Evolutionary conservation across 2,797 vertebrate species (phyloP).

Genomic region (Kryptopterus vitreolus): DNA sequence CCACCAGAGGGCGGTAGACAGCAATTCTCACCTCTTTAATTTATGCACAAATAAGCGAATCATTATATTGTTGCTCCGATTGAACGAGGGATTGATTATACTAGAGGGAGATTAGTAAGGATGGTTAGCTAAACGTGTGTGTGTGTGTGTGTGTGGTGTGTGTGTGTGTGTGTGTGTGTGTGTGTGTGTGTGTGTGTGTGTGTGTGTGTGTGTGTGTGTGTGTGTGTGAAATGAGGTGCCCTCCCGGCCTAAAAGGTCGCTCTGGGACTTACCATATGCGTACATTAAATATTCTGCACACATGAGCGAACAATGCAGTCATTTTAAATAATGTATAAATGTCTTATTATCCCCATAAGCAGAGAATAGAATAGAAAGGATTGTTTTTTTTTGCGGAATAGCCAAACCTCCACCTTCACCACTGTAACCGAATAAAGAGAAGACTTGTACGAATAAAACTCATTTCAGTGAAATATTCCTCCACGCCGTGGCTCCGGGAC

Average conservation of each 20-base stretch:
- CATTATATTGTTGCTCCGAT: slow-evolving; percentile 53
- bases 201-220: too few relatives aligned
- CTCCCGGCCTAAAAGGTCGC: background rate
- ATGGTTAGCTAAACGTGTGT: slow-evolving; percentile 54
- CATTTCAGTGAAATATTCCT: slow-evolving; percentile 20
- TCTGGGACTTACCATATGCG: slow-evolving; percentile 37
- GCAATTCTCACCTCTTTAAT: slow-evolving; percentile 30
- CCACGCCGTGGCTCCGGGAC: background rate
- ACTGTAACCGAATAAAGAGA: background rate
- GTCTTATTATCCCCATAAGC: background rate
- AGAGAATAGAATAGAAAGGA: background rate
- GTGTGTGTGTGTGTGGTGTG: too few relatives aligned
- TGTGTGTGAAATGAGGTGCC: slow-evolving; percentile 43
- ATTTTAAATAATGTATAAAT: background rate
- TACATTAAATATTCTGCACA: slow-evolving; percentile 41
- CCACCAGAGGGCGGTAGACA: slow-evolving; percentile 46
- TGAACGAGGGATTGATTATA: slow-evolving; percentile 52
- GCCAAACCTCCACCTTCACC: too few relatives aligned
- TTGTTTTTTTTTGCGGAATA: too few relatives aligned
- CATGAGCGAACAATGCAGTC: background rate
- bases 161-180: too few relatives aligned
- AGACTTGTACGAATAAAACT: background rate
- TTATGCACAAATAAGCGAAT: slow-evolving; percentile 53
- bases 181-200: too few relatives aligned
- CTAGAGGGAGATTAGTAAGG: slow-evolving; percentile 41